Evolutionary conservation across 2,888 invertebrate genomes (phyloP), one percentile per base, ranked within the genome.

Genomic region (Actias luna): DNA sequence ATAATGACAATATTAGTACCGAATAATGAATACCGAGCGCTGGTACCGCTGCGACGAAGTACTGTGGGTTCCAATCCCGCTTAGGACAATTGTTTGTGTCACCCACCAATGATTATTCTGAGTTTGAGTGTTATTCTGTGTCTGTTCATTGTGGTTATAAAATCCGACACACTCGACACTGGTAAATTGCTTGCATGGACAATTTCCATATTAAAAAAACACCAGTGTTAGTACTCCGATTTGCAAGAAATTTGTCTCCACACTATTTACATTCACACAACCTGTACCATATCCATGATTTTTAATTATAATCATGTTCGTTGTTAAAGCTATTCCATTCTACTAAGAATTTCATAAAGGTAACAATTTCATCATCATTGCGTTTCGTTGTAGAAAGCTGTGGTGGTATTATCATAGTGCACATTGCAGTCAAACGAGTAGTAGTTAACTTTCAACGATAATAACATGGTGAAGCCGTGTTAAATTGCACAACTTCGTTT

Each of bases 391-490:
- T 70, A 71, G 73, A 79, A 79, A 82, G 84, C 84, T 85, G 84
- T 70, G 67, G 67, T 76, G 72, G 67, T 74, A 72, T 76, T 82
- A 82, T 77, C 72, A 74, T 70, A 50, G 14, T 39, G 36, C 8
- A 39, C 36, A 39, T 22, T 25, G 82, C 87, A 83, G 80, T 87
- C 84, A 79, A 70, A 82, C 86, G 84, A 86, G 80, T 84, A 85
- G 86, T 85, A 79, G 80, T 69, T 71, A 72, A 78, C 87, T 89
- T 89, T 88, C 87, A 78, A 80, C 71, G 72, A 76, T 68, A 77
- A 71, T 62, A 60, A 61, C 39, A 61, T 29, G 29, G 36, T n/a
- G n/a, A 27, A 25, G 5, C 36, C 55, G 39, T 29, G 27, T 52
- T n/a, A 57, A 61, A 39, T 55, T 27, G 3, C 39, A 39, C 55